Percentiles rank a stretch among this genome's conserved stretches.
Evolutionary conservation across 2,888 invertebrate species (phyloP).

Genomic region (Nemotelus pantherinus): DNA sequence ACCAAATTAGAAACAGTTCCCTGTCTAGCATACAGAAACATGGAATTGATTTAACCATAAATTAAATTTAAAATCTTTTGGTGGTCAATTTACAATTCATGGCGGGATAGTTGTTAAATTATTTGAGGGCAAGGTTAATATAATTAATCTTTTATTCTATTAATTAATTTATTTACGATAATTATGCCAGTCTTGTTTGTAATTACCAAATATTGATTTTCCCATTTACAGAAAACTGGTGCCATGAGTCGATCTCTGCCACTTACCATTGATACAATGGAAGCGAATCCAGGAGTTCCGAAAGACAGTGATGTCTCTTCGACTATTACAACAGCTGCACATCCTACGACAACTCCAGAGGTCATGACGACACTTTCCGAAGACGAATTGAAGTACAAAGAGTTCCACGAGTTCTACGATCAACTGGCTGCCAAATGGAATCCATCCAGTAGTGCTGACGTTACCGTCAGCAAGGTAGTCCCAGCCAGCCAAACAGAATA

Average conservation of each 20-base stretch:
- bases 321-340: slow-evolving; percentile 12
- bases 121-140: too few relatives aligned
- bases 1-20: too few relatives aligned
- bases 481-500: slow-evolving; percentile 55
- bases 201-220: neutral
- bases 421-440: slow-evolving; percentile 41
- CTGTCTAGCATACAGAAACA: too few relatives aligned
- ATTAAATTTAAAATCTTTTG: too few relatives aligned
- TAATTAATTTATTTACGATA: too few relatives aligned
- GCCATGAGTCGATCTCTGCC: slow-evolving; percentile 62
- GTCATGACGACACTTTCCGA: slow-evolving; percentile 11
- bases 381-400: slow-evolving; percentile 40
- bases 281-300: slow-evolving; percentile 52
- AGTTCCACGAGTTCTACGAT: slow-evolving; percentile 41
- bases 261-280: slow-evolving; percentile 61
- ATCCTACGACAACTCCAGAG: slow-evolving; percentile 1
- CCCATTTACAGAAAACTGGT: slow-evolving; percentile 58
- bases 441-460: slow-evolving; percentile 50
- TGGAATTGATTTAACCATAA: too few relatives aligned
- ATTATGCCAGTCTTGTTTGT: too few relatives aligned
- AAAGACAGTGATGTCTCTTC: slow-evolving; percentile 33
- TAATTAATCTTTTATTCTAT: too few relatives aligned
- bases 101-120: too few relatives aligned
- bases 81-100: too few relatives aligned
- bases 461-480: slow-evolving; percentile 52